Evolutionary conservation across 2,888 invertebrate genomes (phyloP).

Genomic region (Pseudococcus jackbeardsleyi): DNA sequence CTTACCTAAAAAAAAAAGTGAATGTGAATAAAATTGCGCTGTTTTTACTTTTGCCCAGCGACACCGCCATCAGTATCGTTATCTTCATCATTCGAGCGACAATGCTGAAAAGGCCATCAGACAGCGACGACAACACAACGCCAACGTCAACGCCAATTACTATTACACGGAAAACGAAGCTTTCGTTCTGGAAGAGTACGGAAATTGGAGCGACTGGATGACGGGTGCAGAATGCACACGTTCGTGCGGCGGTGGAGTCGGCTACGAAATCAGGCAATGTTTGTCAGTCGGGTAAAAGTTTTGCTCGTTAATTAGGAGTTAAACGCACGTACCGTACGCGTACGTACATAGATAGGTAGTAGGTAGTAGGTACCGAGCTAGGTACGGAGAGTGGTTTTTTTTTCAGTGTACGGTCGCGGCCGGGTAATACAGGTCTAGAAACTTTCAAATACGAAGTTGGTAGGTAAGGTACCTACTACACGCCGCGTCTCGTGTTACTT

Average conservation of each 20-base stretch:
- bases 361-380: too few relatives aligned
- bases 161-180: conserved; percentile 65
- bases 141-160: background rate
- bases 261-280: conserved; percentile 86
- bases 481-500: too few relatives aligned
- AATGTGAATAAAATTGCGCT: too few relatives aligned
- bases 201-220: conserved; percentile 88
- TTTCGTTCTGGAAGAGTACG: conserved; percentile 76
- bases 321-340: too few relatives aligned
- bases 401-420: too few relatives aligned
- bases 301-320: background rate
- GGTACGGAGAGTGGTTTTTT: too few relatives aligned
- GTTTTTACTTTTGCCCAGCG: conserved; percentile 11
- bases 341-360: too few relatives aligned
- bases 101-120: background rate
- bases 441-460: too few relatives aligned
- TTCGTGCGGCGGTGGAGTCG: conserved; percentile 93
- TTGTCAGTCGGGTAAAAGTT: conserved; percentile 63
- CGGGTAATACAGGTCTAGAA: too few relatives aligned
- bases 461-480: too few relatives aligned
- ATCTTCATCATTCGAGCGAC: background rate
- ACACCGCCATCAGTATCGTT: conserved; percentile 49
- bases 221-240: conserved; percentile 87
- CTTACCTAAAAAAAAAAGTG: too few relatives aligned
- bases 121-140: background rate